A percentile compares a stretch with the other conserved stretches of the same genome.
Conservation (phyloP, 2,113 vertebrate genomes). For the Scomber scombrus region DNA sequence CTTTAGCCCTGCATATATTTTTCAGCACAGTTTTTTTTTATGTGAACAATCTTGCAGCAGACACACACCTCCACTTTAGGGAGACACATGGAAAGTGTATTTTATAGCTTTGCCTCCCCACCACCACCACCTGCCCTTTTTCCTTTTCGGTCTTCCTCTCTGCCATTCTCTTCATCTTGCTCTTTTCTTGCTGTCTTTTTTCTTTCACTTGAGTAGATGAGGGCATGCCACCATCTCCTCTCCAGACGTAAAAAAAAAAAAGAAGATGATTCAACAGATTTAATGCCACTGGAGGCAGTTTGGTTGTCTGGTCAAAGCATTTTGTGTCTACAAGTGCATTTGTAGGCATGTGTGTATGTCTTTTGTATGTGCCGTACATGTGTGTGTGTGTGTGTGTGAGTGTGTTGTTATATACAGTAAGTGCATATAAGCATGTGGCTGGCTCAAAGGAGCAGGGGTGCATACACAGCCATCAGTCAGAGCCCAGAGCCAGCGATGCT, state of each 20-base stretch:
- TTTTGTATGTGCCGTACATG: constrained; percentile 22
- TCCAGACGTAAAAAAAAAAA: constrained; percentile 40
- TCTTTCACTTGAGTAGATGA: constrained; percentile 51
- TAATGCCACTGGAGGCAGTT: constrained; percentile 66
- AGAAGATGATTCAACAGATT: constrained; percentile 62
- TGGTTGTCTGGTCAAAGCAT: constrained; percentile 59
- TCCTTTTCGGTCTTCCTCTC: background rate
- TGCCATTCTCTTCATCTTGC: constrained; percentile 5
- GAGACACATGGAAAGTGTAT: constrained; percentile 36
- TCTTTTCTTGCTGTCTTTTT: constrained; percentile 4
- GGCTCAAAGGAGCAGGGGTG: constrained; percentile 66
- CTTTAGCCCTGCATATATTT: constrained; percentile 60
- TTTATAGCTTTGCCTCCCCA: constrained; percentile 48
- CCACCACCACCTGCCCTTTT: constrained; percentile 24
- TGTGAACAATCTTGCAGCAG: constrained; percentile 18
- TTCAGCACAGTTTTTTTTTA: constrained; percentile 34
- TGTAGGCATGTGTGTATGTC: constrained; percentile 24
- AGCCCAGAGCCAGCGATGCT: constrained; percentile 57
- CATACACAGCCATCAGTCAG: constrained; percentile 62
- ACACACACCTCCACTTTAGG: constrained; percentile 19
- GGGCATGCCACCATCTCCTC: constrained; percentile 41
- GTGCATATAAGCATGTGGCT: constrained; percentile 59
- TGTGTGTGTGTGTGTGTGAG: constrained; percentile 10
- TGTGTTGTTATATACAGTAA: constrained; percentile 49
- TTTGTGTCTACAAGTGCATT: constrained; percentile 43